Evolutionary conservation across 2,888 invertebrate species (phyloP).

Genomic region (Archips xylosteana): DNA sequence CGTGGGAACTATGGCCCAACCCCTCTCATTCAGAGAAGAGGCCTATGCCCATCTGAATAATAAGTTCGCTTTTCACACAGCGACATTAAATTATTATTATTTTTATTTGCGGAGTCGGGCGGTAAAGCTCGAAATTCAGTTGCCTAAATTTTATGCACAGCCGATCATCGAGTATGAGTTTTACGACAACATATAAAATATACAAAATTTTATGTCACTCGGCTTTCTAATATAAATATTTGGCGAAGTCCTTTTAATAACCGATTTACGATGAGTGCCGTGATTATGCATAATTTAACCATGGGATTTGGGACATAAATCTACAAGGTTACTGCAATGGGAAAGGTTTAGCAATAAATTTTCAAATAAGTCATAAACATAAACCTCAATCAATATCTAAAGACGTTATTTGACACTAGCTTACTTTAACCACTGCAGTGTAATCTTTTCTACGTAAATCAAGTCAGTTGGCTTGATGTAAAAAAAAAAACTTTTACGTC

Average conservation of each 20-base stretch:
- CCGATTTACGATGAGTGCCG: slow-evolving; percentile 24
- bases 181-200: slow-evolving; percentile 15
- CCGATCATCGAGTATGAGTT: slow-evolving; percentile 14
- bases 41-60: too few relatives aligned
- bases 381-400: too few relatives aligned
- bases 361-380: not conserved
- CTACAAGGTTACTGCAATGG: not conserved
- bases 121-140: not conserved
- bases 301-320: slow-evolving; percentile 1
- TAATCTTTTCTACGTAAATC: too few relatives aligned
- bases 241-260: slow-evolving; percentile 18
- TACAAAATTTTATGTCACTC: slow-evolving; percentile 21
- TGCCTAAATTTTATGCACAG: slow-evolving; percentile 12
- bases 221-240: slow-evolving; percentile 24
- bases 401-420: not conserved
- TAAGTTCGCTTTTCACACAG: too few relatives aligned
- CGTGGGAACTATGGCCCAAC: too few relatives aligned
- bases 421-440: not conserved
- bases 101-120: not conserved
- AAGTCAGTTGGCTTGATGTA: not conserved
- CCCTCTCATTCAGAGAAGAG: too few relatives aligned
- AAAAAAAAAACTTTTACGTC: not conserved
- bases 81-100: too few relatives aligned
- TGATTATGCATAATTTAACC: slow-evolving; percentile 34
- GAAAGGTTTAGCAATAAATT: not conserved